Evolutionary conservation across 1,140 invertebrate species (phyloP).

Genomic region (Neodiprion virginianus): DNA sequence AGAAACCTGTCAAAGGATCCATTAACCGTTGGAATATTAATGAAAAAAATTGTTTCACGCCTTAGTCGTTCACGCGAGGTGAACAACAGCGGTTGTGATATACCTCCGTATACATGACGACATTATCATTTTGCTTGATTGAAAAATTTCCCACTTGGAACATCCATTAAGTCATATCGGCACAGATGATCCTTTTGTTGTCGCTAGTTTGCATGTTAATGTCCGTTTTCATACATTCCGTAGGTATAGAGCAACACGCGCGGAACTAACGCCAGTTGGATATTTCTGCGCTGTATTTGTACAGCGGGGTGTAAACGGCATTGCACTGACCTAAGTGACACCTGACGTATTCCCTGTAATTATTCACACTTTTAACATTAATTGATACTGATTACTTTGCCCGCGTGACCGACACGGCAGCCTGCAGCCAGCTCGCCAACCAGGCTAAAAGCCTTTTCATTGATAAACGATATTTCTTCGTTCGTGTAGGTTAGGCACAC

Average conservation of each 20-base stretch:
- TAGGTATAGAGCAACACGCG: not conserved
- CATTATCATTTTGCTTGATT: not conserved
- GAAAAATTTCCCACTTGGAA: constrained; percentile 3
- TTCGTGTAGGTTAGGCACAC: not conserved
- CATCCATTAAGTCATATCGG: constrained; percentile 5
- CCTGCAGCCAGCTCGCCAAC: not conserved
- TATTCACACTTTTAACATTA: constrained; percentile 6
- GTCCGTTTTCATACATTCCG: not conserved
- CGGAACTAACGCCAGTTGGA: not conserved
- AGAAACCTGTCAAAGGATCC: constrained; percentile 4
- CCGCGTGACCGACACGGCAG: not conserved
- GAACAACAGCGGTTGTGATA: not conserved
- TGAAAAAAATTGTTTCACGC: constrained; percentile 1
- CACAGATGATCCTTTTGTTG: not conserved
- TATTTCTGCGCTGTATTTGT: not conserved
- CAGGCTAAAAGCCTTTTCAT: not conserved
- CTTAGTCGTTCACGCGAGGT: not conserved
- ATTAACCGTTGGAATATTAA: not conserved
- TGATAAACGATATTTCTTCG: not conserved
- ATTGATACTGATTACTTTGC: constrained; percentile 5
- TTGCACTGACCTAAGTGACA: not conserved
- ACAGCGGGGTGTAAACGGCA: not conserved
- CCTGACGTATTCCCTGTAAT: constrained; percentile 1
- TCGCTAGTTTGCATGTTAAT: not conserved
- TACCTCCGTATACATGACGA: not conserved